These are phyloP conservation scores for Montifringilla adamsi DNA, from an alignment of 2,113 vertebrate species.

Conservation along the genomic window DNA sequence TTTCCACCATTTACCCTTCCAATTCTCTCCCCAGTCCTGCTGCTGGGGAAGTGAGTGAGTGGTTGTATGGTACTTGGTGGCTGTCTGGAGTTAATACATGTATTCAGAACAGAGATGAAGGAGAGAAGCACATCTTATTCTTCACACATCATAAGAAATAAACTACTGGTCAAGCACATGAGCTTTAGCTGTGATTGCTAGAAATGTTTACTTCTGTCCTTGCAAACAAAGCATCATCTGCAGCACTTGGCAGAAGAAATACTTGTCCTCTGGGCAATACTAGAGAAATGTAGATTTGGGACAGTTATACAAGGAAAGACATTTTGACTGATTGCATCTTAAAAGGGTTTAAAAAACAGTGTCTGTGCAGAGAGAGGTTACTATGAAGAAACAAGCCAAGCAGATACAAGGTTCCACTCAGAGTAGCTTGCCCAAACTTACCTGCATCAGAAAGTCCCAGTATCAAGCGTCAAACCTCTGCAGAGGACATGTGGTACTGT, in stretches of 20 bases:
- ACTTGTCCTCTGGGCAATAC: neutral
- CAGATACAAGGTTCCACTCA: neutral
- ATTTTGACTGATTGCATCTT: neutral
- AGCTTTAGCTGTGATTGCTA: neutral
- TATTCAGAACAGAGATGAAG: neutral
- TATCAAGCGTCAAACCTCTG: neutral
- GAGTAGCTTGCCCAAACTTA: neutral
- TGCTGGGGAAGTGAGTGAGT: neutral
- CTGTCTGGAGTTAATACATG: neutral
- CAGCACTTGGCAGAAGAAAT: neutral
- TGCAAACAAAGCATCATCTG: neutral
- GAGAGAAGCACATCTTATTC: neutral
- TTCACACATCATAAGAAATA: neutral
- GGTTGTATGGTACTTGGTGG: neutral
- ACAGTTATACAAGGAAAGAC: neutral
- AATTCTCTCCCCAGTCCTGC: neutral
- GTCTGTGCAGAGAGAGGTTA: neutral
- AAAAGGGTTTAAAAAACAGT: neutral
- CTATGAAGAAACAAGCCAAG: neutral
- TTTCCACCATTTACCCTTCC: neutral
- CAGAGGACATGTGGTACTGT: neutral
- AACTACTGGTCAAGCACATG: neutral
- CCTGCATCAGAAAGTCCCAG: neutral
- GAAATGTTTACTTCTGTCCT: neutral
- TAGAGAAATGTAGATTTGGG: neutral